Base-by-base conservation (phyloP, 2,113 vertebrate genomes). In the Sinocyclocheilus anshuiensis region DNA sequence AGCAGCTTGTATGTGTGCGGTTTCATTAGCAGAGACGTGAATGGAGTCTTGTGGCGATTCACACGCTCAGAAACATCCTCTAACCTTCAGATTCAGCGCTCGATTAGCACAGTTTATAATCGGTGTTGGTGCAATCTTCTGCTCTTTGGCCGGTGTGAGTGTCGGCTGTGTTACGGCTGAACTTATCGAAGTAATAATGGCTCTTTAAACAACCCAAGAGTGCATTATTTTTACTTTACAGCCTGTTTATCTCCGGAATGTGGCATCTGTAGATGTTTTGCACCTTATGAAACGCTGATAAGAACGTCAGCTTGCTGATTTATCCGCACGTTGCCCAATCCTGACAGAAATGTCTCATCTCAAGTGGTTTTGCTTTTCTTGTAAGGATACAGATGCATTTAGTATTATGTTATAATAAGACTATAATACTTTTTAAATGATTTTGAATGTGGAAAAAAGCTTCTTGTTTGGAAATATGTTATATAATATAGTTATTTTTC, bases 11-110 rank as follows among this genome's bases (percentile, higher is more conserved):
- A 85, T 93, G 92, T 93, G 92, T 92, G 87, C 88, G 86, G 89
- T 93, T 94, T 93, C 93, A 90, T 92, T 90, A 91, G 87, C 80
- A 85, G 88, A 89, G 63, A 91, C 90, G 94, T 94, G 93, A 95
- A 92, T 92, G 87, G 92, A 72, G 90, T 90, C 89, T 92, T 94
- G 90, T 93, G 92, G 89, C 87, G 91, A 91, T 90, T 84, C 39
- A 85, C 45, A 79, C 20, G 12, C 63, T 67, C 26, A 7, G 13
- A 16, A 48, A 48, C n/a, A 65, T 65, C 9, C 4, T 10, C 57
- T 3, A 8, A 8, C 20, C 8, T 22, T 59, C 50, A 16, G 4
- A 53, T 59, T 59, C 16, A 55, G 53, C 2, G 1, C 6, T 65
- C 12, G 61, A 65, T 65, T 6, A 29, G 5, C 65, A 2, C 5